These are phyloP conservation scores for Copsychus sechellarum DNA, from an alignment of 2,113 vertebrate species.

Conservation along the genomic window DNA sequence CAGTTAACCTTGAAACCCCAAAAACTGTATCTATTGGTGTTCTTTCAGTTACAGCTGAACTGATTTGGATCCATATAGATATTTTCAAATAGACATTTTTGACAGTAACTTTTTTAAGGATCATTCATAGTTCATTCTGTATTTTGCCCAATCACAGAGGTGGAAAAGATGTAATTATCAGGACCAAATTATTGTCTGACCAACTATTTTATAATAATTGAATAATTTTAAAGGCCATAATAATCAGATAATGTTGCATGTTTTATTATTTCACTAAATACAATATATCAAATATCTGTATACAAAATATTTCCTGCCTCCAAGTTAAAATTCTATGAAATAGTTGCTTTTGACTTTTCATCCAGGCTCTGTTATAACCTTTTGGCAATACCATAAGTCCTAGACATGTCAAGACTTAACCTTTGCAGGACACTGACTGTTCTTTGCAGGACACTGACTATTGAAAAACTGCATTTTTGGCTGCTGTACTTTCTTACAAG, in stretches of 20 bases:
- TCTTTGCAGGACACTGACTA: background rate
- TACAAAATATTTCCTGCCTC: background rate
- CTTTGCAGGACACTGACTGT: background rate
- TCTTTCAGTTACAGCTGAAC: background rate
- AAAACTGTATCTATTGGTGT: background rate
- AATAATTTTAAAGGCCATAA: background rate
- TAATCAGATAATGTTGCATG: background rate
- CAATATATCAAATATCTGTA: background rate
- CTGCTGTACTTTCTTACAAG: fast-evolving
- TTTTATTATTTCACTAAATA: background rate
- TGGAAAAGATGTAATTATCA: background rate
- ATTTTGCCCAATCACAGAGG: background rate
- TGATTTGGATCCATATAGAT: background rate
- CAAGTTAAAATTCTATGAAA: background rate
- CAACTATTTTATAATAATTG: background rate
- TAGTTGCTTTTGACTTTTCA: background rate
- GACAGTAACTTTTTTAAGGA: background rate
- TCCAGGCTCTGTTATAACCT: background rate
- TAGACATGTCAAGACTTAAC: background rate
- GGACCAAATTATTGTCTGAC: background rate
- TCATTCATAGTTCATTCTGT: background rate
- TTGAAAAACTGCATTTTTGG: background rate
- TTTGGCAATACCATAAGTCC: background rate
- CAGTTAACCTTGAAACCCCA: background rate
- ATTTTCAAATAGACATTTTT: background rate